phyloP scores from a whole-genome alignment of 1,140 invertebrate species.

The Cydia pomonella region DNA sequence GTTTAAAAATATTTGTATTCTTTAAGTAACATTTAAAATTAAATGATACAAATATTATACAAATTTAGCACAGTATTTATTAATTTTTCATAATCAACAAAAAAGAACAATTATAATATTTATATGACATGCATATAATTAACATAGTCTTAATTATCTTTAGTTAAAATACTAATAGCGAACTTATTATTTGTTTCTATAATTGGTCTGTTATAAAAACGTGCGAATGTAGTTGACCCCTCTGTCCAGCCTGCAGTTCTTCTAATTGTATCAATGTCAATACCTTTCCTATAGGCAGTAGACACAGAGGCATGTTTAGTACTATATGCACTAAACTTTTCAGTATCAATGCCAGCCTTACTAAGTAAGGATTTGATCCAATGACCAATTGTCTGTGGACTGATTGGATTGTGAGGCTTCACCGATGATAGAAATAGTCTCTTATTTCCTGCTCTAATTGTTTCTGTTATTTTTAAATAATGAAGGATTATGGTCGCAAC shows the following conservation, averaged over 20 bases:
- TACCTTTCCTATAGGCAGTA: slow-evolving; percentile 1
- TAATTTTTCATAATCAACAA: slow-evolving; percentile 10
- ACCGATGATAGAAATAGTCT: slow-evolving; percentile 3
- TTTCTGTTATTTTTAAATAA: slow-evolving; percentile 12
- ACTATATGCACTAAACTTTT: slow-evolving; percentile 2
- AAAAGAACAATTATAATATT: neutral
- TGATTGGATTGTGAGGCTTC: neutral
- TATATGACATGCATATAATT: neutral
- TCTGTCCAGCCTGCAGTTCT: slow-evolving; percentile 2
- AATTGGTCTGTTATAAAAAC: neutral
- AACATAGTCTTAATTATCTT: neutral
- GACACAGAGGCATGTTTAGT: slow-evolving; percentile 16
- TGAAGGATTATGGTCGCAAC: slow-evolving; percentile 3
- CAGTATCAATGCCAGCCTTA: slow-evolving; percentile 9
- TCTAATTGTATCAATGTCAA: slow-evolving; percentile 5
- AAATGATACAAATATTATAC: slow-evolving; percentile 5
- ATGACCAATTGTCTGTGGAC: slow-evolving; percentile 11
- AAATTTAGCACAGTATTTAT: neutral
- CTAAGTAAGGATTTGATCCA: neutral
- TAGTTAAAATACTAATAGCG: neutral
- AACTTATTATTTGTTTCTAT: slow-evolving; percentile 3
- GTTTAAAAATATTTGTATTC: neutral
- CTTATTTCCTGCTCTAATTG: neutral
- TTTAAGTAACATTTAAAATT: neutral
- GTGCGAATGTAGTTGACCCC: neutral